A percentile compares a stretch with the other conserved stretches of the same genome.
phyloP scores from a whole-genome alignment of 2,113 vertebrate species.

The Willisornis vidua region DNA sequence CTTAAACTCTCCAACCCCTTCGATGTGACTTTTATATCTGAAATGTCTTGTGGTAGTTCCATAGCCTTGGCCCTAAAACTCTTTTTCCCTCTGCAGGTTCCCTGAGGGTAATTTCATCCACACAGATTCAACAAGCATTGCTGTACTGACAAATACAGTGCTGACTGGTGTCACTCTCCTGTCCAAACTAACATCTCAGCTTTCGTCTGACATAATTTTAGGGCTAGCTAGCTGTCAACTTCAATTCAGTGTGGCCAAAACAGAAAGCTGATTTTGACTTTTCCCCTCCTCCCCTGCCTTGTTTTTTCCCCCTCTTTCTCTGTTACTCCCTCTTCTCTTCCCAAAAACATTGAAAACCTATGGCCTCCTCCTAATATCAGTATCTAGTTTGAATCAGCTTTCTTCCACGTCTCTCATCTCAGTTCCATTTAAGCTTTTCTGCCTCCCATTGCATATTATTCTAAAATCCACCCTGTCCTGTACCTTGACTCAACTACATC shows the following conservation, averaged over 20 bases:
- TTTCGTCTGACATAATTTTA: neutral
- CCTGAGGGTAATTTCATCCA: neutral
- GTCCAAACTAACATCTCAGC: neutral
- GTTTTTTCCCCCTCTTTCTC: neutral
- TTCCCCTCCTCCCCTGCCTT: neutral
- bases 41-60: neutral
- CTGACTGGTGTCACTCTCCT: neutral
- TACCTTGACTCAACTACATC: neutral
- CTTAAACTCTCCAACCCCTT: neutral
- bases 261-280: neutral
- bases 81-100: neutral
- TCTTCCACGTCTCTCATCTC: neutral
- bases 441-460: neutral
- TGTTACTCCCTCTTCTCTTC: neutral
- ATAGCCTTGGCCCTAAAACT: neutral
- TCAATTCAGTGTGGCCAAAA: neutral
- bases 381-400: neutral
- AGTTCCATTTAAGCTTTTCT: neutral
- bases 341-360: neutral
- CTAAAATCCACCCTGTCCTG: neutral
- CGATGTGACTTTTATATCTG: neutral
- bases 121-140: neutral
- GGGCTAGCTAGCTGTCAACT: neutral
- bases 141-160: neutral
- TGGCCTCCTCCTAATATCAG: neutral